Base-by-base conservation (phyloP, 2,113 vertebrate species). In the Colinus virginianus region DNA sequence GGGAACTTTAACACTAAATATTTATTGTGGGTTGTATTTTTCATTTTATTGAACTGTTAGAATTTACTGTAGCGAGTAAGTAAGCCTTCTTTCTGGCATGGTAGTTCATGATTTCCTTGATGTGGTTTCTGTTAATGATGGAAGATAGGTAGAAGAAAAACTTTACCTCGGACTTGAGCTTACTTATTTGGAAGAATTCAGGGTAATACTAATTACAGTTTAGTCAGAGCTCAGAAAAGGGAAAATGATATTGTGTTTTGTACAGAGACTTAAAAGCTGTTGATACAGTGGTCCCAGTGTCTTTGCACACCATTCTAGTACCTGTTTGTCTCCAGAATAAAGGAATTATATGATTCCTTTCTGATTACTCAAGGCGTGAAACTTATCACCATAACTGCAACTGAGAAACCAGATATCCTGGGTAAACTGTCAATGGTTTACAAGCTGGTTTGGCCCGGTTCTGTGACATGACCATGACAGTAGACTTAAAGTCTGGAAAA, bases 101-200 rank as follows among this genome's bases (percentile, higher is more conserved):
- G 19, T 81, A 42, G 78, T 87, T 45, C 76, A 13, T 75, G 43
- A 67, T 68, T 69, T 89, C 21, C 81, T 82, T 78, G n/a, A 66
- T 83, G 55, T 63, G 5, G 7, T 75, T 82, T 82, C 30, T 85
- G 23, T 20, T 68, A 68, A 32, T 69, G 30, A 84, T 78, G 63
- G 26, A 20, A 71, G 22, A n/a, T 62, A 30, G 6, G 11, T 22
- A 76, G 48, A 13, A 82, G 18, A 25, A 77, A 76, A 69, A 30
- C n/a, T 19, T 13, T 8, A 9, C 5, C 34, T 78, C 26, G 46
- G 22, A 34, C 26, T 86, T 64, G 18, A 48, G 9, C 28, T 68
- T 81, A n/a, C 0, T 0, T 53, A 6, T 78, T 69, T 49, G 28
- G 21, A 58, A 82, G 68, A 53, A 53, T 53, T 32, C 38, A 69